Base-by-base conservation (phyloP, 2,113 vertebrate genomes). In the Corydoras maculifer region DNA sequence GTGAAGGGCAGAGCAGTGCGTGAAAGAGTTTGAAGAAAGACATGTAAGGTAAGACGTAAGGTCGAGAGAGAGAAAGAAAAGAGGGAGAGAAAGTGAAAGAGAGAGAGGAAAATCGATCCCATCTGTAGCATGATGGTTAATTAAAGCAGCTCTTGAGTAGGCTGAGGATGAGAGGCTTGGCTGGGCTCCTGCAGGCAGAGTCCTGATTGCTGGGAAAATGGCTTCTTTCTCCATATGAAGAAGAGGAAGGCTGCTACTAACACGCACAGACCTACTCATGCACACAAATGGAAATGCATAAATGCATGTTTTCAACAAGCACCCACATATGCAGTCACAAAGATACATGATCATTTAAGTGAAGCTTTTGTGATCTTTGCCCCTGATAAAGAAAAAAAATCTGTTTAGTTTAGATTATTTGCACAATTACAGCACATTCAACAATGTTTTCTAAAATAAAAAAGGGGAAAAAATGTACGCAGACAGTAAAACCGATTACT, bases 41-140 rank as follows among this genome's bases (percentile, higher is more conserved):
- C 69, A 74, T 72, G 72, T 76, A 75, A 75, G 87, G 86, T 83
- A 82, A 75, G 82, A 80, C 63, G 53, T 66, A 43, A 13, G 30
- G 62, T 84, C 58, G 59, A 75, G 70, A 80, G 75, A 61, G 70
- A 77, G 76, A 79, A 86, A 87, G 83, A 82, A 43, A 78, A 84
- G 86, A 83, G 76, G 71, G 72, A 75, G 69, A 62, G 61, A 67
- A 55, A 75, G 58, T 58, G 51, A 65, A 68, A 58, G 69, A 68
- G 13, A 49, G 62, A 74, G 80, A 70, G 87, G 90, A 85, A 93
- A 97, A 97, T 98, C 93, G 95, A 97, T 97, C 95, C 94, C 95
- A 98, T 98, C 96, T 98, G 96, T 93, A 93, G 93, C 94, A 95
- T 95, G 96, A 96, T 96, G 94, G 95, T 97, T 97, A 98, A 98